Evolutionary conservation across 2,797 vertebrate genomes (phyloP).

Genomic region (Gymnothorax reevesii): DNA sequence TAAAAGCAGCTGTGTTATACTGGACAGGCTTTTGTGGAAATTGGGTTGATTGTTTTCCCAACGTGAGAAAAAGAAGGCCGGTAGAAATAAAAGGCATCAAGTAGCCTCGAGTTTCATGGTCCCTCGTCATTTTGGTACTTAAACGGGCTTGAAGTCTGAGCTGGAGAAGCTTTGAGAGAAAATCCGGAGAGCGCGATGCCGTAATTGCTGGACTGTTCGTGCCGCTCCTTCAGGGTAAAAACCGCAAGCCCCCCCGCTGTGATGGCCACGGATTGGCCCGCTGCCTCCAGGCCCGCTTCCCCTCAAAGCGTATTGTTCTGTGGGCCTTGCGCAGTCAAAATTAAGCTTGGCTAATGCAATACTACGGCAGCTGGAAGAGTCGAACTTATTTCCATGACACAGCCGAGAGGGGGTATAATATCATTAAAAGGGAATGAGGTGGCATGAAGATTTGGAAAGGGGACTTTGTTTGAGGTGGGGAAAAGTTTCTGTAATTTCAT

Average conservation of each 20-base stretch:
- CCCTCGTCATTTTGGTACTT: conserved; percentile 64
- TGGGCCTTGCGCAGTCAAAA: conserved; percentile 75
- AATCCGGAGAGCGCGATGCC: conserved; percentile 59
- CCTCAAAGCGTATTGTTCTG: conserved; percentile 74
- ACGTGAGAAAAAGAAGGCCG: conserved; percentile 18
- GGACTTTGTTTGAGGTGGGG: conserved; percentile 69
- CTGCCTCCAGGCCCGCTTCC: conserved; percentile 71
- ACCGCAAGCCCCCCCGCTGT: conserved; percentile 68
- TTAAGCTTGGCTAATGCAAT: conserved; percentile 83
- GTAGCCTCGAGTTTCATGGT: conserved; percentile 70
- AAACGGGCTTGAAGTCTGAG: conserved; percentile 48
- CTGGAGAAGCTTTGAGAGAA: conserved; percentile 57
- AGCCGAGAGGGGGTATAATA: conserved; percentile 78
- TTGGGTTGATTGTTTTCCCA: conserved; percentile 53
- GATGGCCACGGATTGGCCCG: conserved; percentile 71
- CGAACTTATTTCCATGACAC: conserved; percentile 81
- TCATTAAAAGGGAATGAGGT: conserved; percentile 84
- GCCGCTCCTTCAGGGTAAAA: conserved; percentile 75
- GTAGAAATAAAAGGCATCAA: conserved; percentile 58
- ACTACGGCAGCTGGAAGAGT: conserved; percentile 80
- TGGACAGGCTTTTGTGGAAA: conserved; percentile 43
- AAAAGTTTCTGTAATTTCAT: conserved; percentile 76
- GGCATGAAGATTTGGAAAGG: conserved; percentile 75
- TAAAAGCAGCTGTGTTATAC: conserved; percentile 51
- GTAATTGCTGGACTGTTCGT: conserved; percentile 67